Base-by-base conservation (phyloP, 1,140 invertebrate genomes). In the Neodiprion pinetum region DNA sequence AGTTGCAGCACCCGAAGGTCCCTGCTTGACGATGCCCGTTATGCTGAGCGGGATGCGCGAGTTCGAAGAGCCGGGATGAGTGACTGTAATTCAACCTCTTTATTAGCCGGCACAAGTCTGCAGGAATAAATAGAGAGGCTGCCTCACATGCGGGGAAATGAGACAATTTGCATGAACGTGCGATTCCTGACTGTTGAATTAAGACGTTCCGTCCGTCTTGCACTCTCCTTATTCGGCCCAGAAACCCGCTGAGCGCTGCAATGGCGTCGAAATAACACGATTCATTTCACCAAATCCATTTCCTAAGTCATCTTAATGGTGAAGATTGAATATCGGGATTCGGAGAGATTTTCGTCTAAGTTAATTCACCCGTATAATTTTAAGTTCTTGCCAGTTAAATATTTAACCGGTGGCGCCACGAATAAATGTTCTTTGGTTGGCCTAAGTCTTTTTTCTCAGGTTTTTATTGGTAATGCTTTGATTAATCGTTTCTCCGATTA, bases 31-130 rank as follows among this genome's bases (percentile, higher is more conserved):
- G 28, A 40, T 12, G 11, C 53, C 53, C 53, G 28, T 40, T 40
- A 40, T 40, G 28, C 28, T 2, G 5, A 1, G 28, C 28, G 5
- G n/a, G 53, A 61, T 14, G 53, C 11, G 53, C 53, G 28, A 40
- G 28, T 40, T 5, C 28, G 48, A 14, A 50, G 49, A 28, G 48
- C 71, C 50, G 48, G 68, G 71, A 71, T 53, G 73, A 72, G 73
- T 76, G 78, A 75, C 77, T 80, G 78, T 82, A 80, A 82, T 80
- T 80, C 78, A 80, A 82, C 75, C 80, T 75, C 81, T 86, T 86
- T 86, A 86, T 86, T 84, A 82, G 77, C 72, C 68, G 72, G 40
- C 53, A 17, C 71, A 14, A 50, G 71, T 61, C 11, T 61, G 68
- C 65, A 77, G 74, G 53, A 67, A 73, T 12, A 71, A 72, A 67